phyloP scores from a whole-genome alignment of 2,797 vertebrate species.

The Pteronotus mesoamericanus region DNA sequence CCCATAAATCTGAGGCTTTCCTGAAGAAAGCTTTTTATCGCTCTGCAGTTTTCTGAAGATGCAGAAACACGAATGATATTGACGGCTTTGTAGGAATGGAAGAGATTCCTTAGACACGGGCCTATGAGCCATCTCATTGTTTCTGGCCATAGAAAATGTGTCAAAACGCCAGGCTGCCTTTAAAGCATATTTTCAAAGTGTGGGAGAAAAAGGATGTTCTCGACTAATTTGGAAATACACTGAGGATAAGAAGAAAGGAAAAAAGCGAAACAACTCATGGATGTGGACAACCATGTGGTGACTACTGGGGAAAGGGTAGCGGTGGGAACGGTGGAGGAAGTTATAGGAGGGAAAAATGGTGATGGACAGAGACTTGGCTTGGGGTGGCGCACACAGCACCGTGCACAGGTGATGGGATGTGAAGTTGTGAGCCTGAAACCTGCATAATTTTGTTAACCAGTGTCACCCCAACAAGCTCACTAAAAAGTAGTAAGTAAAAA shows the following conservation, averaged over 20 bases:
- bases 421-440: not conserved
- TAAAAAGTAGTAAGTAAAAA: not conserved
- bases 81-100: not conserved
- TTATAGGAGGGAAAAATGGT: not conserved
- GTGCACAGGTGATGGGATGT: not conserved
- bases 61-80: not conserved
- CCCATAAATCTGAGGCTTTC: not conserved
- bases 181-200: not conserved
- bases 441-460: not conserved
- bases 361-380: not conserved
- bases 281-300: not conserved
- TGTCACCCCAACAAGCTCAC: not conserved
- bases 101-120: not conserved
- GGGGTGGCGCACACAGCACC: not conserved
- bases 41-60: slow-evolving; percentile 14
- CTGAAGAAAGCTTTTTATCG: not conserved
- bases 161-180: not conserved
- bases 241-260: not conserved
- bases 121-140: not conserved
- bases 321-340: not conserved
- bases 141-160: not conserved
- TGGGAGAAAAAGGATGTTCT: not conserved
- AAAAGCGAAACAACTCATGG: not conserved
- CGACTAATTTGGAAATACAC: not conserved
- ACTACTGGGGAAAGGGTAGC: not conserved